Conservation (phyloP, 2,888 invertebrate species). For the Amblyteles armatorius region DNA sequence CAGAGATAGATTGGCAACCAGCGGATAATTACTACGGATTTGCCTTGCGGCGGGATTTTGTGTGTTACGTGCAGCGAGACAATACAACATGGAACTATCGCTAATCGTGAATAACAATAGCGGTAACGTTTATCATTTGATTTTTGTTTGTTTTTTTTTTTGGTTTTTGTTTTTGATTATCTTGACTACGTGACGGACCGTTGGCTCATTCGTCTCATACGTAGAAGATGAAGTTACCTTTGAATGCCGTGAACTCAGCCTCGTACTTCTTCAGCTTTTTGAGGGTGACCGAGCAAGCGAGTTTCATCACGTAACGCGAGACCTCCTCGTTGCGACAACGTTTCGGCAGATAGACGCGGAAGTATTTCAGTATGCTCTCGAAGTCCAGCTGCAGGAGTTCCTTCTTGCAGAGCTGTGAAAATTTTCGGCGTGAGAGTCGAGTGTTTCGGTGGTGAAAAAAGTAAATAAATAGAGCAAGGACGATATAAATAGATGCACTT, state of each 20-base stretch:
- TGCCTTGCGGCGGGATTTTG: constrained; percentile 33
- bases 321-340: constrained; percentile 96
- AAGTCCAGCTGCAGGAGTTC: constrained; percentile 97
- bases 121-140: constrained; percentile 11
- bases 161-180: constrained; percentile 28
- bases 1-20: constrained; percentile 49
- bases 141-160: constrained; percentile 33
- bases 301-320: constrained; percentile 94
- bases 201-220: constrained; percentile 75
- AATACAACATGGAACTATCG: constrained; percentile 54
- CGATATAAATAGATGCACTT: not conserved
- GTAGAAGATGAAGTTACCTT: constrained; percentile 87
- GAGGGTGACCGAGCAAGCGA: constrained; percentile 96
- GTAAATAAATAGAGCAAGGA: not conserved
- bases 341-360: constrained; percentile 98
- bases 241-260: constrained; percentile 93
- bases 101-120: constrained; percentile 46
- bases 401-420: constrained; percentile 90
- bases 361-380: constrained; percentile 98
- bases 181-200: constrained; percentile 32
- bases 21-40: constrained; percentile 19
- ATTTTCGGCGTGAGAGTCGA: not conserved
- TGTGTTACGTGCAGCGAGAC: constrained; percentile 59
- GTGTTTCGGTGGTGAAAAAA: constrained; percentile 2
- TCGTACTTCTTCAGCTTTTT: constrained; percentile 98